phyloP scores from a whole-genome alignment of 2,888 invertebrate genomes.

The Eupithecia subfuscata region DNA sequence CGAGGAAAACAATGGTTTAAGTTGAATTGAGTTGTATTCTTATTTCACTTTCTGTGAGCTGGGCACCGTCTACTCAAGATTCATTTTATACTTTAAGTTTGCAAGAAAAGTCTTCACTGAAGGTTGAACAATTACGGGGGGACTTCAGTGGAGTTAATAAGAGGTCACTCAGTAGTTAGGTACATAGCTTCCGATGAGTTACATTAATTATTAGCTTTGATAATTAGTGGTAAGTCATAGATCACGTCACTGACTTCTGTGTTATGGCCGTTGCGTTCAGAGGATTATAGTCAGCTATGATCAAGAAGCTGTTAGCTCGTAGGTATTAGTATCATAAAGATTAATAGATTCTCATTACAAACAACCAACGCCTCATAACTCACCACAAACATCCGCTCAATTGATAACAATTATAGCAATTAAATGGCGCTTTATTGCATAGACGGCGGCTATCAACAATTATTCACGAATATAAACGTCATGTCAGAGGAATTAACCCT shows the following conservation, averaged over 20 bases:
- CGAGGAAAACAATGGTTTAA: slow-evolving; percentile 34
- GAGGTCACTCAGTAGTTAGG: neutral
- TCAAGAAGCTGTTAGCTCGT: neutral
- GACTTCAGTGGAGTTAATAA: slow-evolving; percentile 8
- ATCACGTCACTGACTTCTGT: neutral
- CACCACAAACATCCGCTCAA: slow-evolving; percentile 22
- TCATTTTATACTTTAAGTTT: slow-evolving; percentile 31
- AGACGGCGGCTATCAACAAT: slow-evolving; percentile 70
- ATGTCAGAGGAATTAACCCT: slow-evolving; percentile 82
- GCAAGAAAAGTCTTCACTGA: slow-evolving; percentile 13
- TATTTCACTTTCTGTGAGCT: slow-evolving; percentile 32
- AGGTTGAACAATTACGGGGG: slow-evolving; percentile 7
- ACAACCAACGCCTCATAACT: slow-evolving; percentile 11
- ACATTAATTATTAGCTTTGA: neutral
- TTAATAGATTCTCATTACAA: slow-evolving; percentile 7
- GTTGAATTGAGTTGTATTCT: slow-evolving; percentile 36
- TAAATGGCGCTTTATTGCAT: slow-evolving; percentile 53
- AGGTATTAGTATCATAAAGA: neutral
- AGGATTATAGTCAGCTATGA: neutral
- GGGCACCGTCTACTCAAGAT: slow-evolving; percentile 24
- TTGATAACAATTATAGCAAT: slow-evolving; percentile 42
- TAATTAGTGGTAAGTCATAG: neutral
- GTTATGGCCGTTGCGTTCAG: neutral
- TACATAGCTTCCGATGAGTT: neutral
- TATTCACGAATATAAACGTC: slow-evolving; percentile 82